Percentiles rank a stretch among this genome's conserved stretches.
phyloP scores from a whole-genome alignment of 2,797 vertebrate species.

The Epinephelus malabaricus region DNA sequence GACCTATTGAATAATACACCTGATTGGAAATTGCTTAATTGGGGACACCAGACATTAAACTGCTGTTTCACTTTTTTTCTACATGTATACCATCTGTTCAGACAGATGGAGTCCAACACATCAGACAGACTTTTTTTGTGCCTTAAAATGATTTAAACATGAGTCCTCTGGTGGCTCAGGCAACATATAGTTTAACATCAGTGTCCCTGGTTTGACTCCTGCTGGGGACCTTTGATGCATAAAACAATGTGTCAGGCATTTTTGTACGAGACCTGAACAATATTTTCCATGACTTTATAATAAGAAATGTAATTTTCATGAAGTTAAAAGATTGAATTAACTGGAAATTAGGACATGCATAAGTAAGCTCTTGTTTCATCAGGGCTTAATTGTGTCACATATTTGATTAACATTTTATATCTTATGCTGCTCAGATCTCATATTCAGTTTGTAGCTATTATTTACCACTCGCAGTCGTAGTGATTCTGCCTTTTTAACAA shows the following conservation, averaged over 20 bases:
- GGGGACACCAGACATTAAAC: neutral
- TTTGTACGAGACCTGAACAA: neutral
- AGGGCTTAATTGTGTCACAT: conserved; percentile 5
- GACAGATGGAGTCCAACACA: neutral
- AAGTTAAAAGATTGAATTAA: conserved; percentile 1
- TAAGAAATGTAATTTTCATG: conserved; percentile 5
- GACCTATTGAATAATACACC: neutral
- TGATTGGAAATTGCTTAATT: neutral
- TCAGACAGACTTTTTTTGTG: neutral
- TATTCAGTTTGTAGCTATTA: conserved; percentile 23
- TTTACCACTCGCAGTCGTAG: neutral
- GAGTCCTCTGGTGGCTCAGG: neutral
- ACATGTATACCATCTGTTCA: neutral
- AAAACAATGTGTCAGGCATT: neutral
- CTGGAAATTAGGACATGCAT: conserved; percentile 11
- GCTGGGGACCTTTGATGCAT: neutral
- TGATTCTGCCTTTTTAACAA: conserved; percentile 17
- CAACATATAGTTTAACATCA: neutral
- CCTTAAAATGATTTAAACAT: conserved; percentile 8
- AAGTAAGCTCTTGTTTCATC: conserved; percentile 6
- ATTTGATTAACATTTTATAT: conserved; percentile 38
- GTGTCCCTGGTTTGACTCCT: neutral
- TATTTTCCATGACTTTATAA: neutral
- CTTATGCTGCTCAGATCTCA: conserved; percentile 6
- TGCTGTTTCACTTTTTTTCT: neutral